phyloP scores from a whole-genome alignment of 92 coral and sea anemone species.

The Diadumene lineata region DNA sequence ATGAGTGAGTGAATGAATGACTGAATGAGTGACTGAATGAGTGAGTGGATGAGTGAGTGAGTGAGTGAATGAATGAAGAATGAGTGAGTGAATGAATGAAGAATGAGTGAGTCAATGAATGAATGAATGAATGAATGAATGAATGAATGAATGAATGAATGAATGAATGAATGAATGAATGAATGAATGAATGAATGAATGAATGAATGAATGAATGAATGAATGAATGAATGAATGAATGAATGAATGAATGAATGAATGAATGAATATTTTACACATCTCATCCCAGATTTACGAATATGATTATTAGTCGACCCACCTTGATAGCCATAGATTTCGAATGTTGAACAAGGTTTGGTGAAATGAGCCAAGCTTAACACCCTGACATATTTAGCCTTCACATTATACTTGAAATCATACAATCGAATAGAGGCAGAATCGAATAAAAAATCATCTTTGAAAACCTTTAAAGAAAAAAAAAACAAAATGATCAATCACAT shows the following conservation, averaged over 20 bases:
- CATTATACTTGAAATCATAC: constrained; percentile 28
- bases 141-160: not conserved
- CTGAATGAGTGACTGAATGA: not conserved
- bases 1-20: not conserved
- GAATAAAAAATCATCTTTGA: not conserved
- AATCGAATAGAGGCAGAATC: not conserved
- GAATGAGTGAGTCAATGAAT: not conserved
- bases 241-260: not conserved
- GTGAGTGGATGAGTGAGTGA: not conserved
- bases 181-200: not conserved
- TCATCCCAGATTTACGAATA: too few relatives aligned
- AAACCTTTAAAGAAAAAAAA: not conserved
- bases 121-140: not conserved
- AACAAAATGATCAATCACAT: too few relatives aligned
- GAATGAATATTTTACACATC: too few relatives aligned
- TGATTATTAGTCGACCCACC: constrained; percentile 12
- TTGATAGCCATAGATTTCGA: constrained; percentile 43
- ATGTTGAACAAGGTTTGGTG: constrained; percentile 9
- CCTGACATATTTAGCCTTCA: constrained; percentile 32
- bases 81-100: not conserved
- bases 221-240: not conserved
- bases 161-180: not conserved
- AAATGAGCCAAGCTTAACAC: constrained; percentile 17
- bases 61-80: not conserved
- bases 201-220: not conserved